Evolutionary conservation across 64 coral and sea anemone species (phyloP).

Genomic region (Pocillopora verrucosa): DNA sequence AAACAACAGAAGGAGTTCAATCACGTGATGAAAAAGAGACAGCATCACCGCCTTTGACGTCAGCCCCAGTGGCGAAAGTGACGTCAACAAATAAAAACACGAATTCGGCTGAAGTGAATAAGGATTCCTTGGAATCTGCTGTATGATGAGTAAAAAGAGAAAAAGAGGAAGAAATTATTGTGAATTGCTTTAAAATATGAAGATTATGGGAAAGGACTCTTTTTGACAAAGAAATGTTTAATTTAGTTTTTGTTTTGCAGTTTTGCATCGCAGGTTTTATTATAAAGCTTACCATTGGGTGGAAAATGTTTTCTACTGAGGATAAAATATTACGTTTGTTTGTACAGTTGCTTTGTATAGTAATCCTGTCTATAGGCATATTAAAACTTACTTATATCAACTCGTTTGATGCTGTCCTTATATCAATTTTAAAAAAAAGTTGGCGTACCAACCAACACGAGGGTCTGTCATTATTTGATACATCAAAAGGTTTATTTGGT

Average conservation of each 20-base stretch:
- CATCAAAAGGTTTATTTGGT: too few species aligned
- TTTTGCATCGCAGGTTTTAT: neutral
- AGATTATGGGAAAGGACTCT: neutral
- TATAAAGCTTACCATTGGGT: too few species aligned
- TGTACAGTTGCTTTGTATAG: too few species aligned
- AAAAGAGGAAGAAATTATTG: neutral
- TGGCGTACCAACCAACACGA: too few species aligned
- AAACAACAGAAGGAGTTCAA: neutral
- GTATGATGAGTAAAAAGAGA: neutral
- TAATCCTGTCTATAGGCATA: too few species aligned
- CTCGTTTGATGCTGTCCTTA: too few species aligned
- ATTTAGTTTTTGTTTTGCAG: neutral
- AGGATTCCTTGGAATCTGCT: constrained; percentile 7
- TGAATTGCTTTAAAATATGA: neutral
- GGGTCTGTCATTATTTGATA: too few species aligned
- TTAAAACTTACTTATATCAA: too few species aligned
- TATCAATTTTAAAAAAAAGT: too few species aligned
- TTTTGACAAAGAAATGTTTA: neutral
- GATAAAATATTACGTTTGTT: too few species aligned
- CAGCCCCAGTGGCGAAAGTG: neutral
- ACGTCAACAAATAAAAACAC: neutral
- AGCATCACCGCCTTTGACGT: neutral
- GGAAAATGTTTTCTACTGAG: too few species aligned
- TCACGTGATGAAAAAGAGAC: neutral
- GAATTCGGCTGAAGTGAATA: neutral